Conservation (phyloP, 2,888 invertebrate genomes). For the Scaptomyza parva region DNA sequence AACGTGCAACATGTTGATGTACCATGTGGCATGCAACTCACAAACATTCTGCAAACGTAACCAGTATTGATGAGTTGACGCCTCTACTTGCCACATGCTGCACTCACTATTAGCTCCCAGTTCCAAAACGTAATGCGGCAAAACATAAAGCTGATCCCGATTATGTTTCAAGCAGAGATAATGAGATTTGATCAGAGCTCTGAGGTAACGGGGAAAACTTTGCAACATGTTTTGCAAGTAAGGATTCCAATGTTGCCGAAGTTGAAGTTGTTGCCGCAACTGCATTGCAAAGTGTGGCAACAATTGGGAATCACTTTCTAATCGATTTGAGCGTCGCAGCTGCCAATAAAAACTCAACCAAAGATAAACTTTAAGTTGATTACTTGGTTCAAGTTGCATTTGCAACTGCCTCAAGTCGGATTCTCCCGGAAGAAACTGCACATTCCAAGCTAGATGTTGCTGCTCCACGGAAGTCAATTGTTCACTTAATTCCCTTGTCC, state of each 20-base stretch:
- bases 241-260: slow-evolving; percentile 19
- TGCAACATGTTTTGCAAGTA: slow-evolving; percentile 70
- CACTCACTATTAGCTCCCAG: slow-evolving; percentile 57
- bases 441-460: slow-evolving; percentile 52
- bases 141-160: slow-evolving; percentile 35
- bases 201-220: slow-evolving; percentile 50
- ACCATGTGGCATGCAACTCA: slow-evolving; percentile 30
- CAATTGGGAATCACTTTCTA: slow-evolving; percentile 26
- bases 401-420: slow-evolving; percentile 12
- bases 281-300: slow-evolving; percentile 54
- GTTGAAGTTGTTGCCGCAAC: slow-evolving; percentile 45
- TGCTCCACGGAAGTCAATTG: slow-evolving; percentile 28
- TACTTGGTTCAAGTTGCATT: slow-evolving; percentile 41
- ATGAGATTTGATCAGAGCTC: slow-evolving; percentile 41
- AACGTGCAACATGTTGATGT: slow-evolving; percentile 28
- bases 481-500: slow-evolving; percentile 38
- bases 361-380: slow-evolving; percentile 49
- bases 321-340: slow-evolving; percentile 33
- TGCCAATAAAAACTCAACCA: slow-evolving; percentile 67
- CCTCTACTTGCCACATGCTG: slow-evolving; percentile 53
- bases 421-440: slow-evolving; percentile 31
- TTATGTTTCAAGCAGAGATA: slow-evolving; percentile 61
- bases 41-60: slow-evolving; percentile 48
- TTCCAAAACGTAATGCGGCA: slow-evolving; percentile 15
- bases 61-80: neutral